phyloP scores from a whole-genome alignment of 2,113 vertebrate species.

The Oreochromis spilurus region DNA sequence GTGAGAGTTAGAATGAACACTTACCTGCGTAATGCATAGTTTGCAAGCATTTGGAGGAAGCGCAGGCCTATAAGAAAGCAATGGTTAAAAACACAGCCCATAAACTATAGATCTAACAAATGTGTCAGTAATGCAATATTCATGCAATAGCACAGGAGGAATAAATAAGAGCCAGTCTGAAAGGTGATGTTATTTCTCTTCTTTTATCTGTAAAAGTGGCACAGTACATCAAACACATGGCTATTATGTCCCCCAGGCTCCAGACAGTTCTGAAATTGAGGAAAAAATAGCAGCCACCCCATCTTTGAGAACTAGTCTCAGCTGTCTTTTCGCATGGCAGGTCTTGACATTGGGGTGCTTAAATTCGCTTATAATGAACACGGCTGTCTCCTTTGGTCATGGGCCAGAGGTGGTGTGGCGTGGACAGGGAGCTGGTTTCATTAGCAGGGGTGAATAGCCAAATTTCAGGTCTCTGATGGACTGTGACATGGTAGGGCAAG shows the following conservation, averaged over 20 bases:
- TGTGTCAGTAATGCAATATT: background rate
- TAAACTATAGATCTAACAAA: background rate
- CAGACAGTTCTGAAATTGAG: slow-evolving; percentile 54
- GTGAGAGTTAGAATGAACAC: background rate
- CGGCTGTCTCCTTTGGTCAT: slow-evolving; percentile 46
- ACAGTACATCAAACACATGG: slow-evolving; percentile 55
- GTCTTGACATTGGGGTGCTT: slow-evolving; percentile 42
- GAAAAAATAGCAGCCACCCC: slow-evolving; percentile 43
- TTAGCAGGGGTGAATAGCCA: slow-evolving; percentile 61
- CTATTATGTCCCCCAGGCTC: slow-evolving; percentile 43
- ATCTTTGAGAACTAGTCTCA: slow-evolving; percentile 31
- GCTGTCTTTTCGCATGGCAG: slow-evolving; percentile 53
- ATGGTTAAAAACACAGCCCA: background rate
- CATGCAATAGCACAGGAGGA: background rate
- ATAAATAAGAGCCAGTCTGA: background rate
- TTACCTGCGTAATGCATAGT: background rate
- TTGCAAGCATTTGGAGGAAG: background rate
- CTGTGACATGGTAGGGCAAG: slow-evolving; percentile 60
- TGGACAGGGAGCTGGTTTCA: slow-evolving; percentile 52
- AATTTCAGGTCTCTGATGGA: slow-evolving; percentile 70
- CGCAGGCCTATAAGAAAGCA: background rate
- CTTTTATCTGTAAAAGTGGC: slow-evolving; percentile 19
- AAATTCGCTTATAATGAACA: slow-evolving; percentile 61
- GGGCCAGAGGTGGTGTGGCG: slow-evolving; percentile 28
- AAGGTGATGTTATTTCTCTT: slow-evolving; percentile 13